Evolutionary conservation across 2,888 invertebrate species (phyloP), one percentile per base, ranked within the genome.

Genomic region (Lithophane semibrunnea): DNA sequence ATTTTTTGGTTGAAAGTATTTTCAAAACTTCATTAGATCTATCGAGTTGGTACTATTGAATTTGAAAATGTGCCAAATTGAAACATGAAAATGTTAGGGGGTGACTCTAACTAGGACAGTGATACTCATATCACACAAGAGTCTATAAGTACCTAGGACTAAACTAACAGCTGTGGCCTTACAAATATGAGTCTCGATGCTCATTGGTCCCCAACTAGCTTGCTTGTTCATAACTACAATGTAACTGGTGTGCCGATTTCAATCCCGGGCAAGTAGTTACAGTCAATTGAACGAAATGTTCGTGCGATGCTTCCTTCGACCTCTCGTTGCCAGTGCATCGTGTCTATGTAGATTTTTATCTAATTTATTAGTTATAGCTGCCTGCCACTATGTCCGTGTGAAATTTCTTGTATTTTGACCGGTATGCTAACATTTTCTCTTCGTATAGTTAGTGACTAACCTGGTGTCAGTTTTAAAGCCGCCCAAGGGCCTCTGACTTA

Each of bases 221-320:
- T 21, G 65, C 84, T 67, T 52, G 64, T 63, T 56, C 21, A 60
- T 63, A 29, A 71, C 58, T 56, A 60, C n/a, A 49, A 4, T 56
- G 29, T 37, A 37, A 65, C n/a, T 63, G n/a, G 60, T 73, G 75
- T 73, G 69, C 84, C 61, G 63, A 84, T 80, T 73, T 70, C 73
- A 56, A 67, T 85, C 64, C 63, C 52, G 37, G 16, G 10, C 52
- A 4, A 56, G 49, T 58, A 7, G 85, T 80, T 81, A 80, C 2
- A 85, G 63, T 71, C 85, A 83, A 85, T 83, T 83, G 83, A 65
- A 73, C 73, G 54, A 73, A 65, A 80, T 79, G 63, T 42, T 44
- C 7, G 47, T n/a, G 8, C 54, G 47, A 60, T 64, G 64, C 67
- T 83, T 81, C 81, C 72, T 71, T 67, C 29, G 82, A 60, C 60